These are phyloP conservation scores for Laothoe populi DNA, from an alignment of 2,888 invertebrate species.

Conservation along the genomic window DNA sequence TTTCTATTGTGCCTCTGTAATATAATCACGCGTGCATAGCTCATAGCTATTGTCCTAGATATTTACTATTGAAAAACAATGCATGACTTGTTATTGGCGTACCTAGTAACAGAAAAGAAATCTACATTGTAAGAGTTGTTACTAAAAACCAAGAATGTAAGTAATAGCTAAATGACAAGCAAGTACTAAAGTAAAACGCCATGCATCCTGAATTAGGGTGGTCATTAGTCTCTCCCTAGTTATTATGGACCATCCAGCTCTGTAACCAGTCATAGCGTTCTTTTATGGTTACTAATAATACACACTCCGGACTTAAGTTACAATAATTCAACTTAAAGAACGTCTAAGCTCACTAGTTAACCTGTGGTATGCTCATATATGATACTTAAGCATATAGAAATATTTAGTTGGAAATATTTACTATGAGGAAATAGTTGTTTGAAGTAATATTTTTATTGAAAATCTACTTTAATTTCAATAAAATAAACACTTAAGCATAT, in stretches of 20 bases:
- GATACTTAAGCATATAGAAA: neutral
- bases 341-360: neutral
- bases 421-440: no score
- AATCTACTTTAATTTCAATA: no score
- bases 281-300: conserved; percentile 25
- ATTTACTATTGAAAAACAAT: conserved; percentile 20
- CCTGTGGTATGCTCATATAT: neutral
- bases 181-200: conserved; percentile 13
- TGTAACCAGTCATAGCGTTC: conserved; percentile 10
- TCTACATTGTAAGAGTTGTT: neutral
- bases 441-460: no score
- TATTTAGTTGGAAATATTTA: neutral
- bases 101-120: conserved; percentile 11
- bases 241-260: conserved; percentile 35
- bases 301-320: conserved; percentile 25
- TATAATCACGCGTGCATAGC: conserved; percentile 15
- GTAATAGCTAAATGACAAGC: conserved; percentile 5
- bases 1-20: conserved; percentile 14
- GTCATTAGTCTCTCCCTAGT: conserved; percentile 29
- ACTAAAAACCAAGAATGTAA: neutral
- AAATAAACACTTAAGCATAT: neutral
- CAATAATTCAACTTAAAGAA: conserved; percentile 11
- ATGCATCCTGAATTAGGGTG: conserved; percentile 26
- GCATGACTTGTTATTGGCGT: neutral
- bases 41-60: conserved; percentile 6